A percentile compares a stretch with the other conserved stretches of the same genome.
Conservation (phyloP, 2,797 vertebrate genomes). For the Kryptolebias ocellatus region DNA sequence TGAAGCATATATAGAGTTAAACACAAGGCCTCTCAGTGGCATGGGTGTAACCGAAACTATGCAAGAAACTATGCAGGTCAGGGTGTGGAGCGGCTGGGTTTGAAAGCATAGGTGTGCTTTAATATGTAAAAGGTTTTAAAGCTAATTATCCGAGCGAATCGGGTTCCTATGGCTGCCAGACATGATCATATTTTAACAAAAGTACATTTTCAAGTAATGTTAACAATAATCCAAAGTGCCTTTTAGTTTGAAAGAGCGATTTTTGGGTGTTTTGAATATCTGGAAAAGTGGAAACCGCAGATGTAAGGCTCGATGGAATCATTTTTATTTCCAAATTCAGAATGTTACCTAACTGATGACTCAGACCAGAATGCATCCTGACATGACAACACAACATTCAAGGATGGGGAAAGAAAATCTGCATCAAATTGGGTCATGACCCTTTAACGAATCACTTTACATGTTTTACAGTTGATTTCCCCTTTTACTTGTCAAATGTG, state of each 20-base stretch:
- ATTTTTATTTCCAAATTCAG: not conserved
- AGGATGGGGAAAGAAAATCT: no score
- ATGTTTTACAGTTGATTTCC: no score
- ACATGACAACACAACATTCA: no score
- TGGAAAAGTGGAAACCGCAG: not conserved
- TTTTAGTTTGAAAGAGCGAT: no score
- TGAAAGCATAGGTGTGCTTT: no score
- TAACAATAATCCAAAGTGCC: no score
- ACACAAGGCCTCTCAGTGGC: not conserved
- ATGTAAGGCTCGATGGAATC: no score
- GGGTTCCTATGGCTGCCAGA: not conserved
- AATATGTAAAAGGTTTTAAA: not conserved
- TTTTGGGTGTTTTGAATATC: not conserved
- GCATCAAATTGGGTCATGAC: no score
- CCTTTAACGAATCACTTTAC: no score
- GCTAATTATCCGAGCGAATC: not conserved
- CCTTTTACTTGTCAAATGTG: no score
- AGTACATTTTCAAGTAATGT: no score
- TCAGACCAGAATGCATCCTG: not conserved
- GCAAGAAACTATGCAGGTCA: not conserved
- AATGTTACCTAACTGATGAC: not conserved
- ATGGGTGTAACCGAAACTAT: constrained; percentile 48
- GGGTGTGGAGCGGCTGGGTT: not conserved
- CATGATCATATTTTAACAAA: no score
- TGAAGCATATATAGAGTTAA: not conserved